phyloP scores from a whole-genome alignment of 1,140 invertebrate species.

The Philaenus spumarius region DNA sequence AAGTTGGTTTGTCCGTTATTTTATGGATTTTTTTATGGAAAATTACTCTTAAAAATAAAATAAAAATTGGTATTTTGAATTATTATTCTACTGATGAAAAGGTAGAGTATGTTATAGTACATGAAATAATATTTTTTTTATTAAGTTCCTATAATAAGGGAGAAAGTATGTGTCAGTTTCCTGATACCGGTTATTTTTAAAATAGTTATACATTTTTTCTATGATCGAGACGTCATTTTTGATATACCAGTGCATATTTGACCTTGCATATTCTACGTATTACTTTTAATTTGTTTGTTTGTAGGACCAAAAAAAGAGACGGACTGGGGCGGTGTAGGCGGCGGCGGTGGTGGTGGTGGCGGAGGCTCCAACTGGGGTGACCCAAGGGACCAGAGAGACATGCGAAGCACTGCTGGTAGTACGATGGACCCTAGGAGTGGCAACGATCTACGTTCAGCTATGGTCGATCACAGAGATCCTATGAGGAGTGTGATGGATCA shows the following conservation, averaged over 20 bases:
- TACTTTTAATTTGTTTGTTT: not conserved
- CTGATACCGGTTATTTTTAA: too few species aligned
- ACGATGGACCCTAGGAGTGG: constrained; percentile 26
- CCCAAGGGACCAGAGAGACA: constrained; percentile 49
- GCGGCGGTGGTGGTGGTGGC: constrained; percentile 16
- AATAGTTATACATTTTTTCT: not conserved
- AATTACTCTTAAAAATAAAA: not conserved
- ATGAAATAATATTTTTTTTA: not conserved
- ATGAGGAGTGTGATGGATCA: constrained; percentile 48
- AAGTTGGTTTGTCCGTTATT: too few species aligned
- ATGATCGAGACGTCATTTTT: not conserved
- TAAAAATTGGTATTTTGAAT: too few species aligned
- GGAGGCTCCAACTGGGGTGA: constrained; percentile 45
- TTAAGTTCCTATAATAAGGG: too few species aligned
- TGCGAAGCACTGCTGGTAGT: constrained; percentile 40
- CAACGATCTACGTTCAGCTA: constrained; percentile 18
- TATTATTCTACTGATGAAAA: too few species aligned
- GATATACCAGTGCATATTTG: too few species aligned
- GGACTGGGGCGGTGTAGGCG: constrained; percentile 34
- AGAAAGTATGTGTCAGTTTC: too few species aligned
- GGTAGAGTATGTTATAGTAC: too few species aligned
- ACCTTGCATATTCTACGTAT: too few species aligned
- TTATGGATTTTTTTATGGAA: too few species aligned
- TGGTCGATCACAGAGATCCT: constrained; percentile 57
- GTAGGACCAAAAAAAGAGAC: constrained; percentile 37